Conservation (phyloP, 2,888 invertebrate genomes). For the Tachina lurida region DNA sequence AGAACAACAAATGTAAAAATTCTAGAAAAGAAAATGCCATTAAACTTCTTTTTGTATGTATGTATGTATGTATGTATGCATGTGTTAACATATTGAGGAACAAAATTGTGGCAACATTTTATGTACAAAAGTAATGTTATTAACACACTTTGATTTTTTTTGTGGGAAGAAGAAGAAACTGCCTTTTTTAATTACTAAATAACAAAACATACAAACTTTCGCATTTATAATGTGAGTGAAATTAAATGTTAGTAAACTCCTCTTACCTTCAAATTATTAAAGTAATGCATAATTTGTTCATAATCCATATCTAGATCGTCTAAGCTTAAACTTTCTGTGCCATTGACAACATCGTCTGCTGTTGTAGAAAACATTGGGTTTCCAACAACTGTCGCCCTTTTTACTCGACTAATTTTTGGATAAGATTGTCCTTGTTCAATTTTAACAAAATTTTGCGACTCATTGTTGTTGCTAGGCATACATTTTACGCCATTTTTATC, state of each 20-base stretch:
- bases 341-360: conserved; percentile 83
- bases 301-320: conserved; percentile 97
- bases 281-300: conserved; percentile 98
- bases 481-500: conserved; percentile 9
- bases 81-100: too few relatives aligned
- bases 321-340: conserved; percentile 87
- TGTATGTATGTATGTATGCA: too few relatives aligned
- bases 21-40: too few relatives aligned
- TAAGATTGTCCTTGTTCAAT: conserved; percentile 59
- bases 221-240: too few relatives aligned
- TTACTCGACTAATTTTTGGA: conserved; percentile 84
- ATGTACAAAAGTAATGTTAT: too few relatives aligned
- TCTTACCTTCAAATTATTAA: conserved; percentile 96
- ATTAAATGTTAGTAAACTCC: conserved; percentile 3
- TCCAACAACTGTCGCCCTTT: conserved; percentile 92
- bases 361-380: conserved; percentile 92
- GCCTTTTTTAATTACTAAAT: too few relatives aligned
- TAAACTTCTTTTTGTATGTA: too few relatives aligned
- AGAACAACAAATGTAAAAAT: too few relatives aligned
- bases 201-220: too few relatives aligned
- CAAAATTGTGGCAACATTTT: too few relatives aligned
- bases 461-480: conserved; percentile 26
- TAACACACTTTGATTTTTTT: too few relatives aligned
- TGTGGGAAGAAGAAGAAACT: too few relatives aligned
- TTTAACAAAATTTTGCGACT: conserved; percentile 53